Evolutionary conservation across 2,797 vertebrate species (phyloP), one percentile per base, ranked within the genome.

Genomic region (Pyrocephalus nanus): DNA sequence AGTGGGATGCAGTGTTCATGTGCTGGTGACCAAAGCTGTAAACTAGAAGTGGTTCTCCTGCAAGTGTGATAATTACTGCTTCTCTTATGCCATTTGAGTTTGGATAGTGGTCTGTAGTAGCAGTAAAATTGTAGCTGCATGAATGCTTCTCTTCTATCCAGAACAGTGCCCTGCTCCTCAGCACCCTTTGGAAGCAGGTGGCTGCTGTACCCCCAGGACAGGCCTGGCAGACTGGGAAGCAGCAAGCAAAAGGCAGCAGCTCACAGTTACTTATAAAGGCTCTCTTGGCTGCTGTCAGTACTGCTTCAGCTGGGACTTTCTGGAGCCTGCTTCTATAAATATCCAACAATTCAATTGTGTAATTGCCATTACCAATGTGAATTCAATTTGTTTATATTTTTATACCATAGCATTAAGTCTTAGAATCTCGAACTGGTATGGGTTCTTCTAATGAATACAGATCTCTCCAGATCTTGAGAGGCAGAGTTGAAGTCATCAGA

Each of bases 311-410:
- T 92, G 77, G 75, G 85, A 91, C 92, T 95, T 92, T 89, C 38
- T 95, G 88, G 86, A 94, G 75, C 72, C 93, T 80, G 69, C 42
- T 93, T 93, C 93, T 95, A 89, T 95, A 95, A 92, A 94, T 95
- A 95, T 5, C 27, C 62, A 87, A 86, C 83, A 96, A 96, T 95
- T 95, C 88, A 89, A 67, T 94, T 95, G 75, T 92, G 47, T 86
- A 89, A 95, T 93, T 96, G 75, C 54, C 60, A 77, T 95, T 88
- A 92, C 40, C 75, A 87, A 57, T 83, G 78, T 87, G 86, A 96
- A 85, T 96, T 95, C 40, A 95, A 91, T 97, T 94, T 95, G 74
- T 80, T 75, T 94, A 6, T 96, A 87, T 95, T 96, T 96, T 95
- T 96, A 51, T 92, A 87, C 38, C 45, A 23, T 42, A 77, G 43